Base-by-base conservation (phyloP, 2,888 invertebrate species). In the Aproaerema taeniolella region DNA sequence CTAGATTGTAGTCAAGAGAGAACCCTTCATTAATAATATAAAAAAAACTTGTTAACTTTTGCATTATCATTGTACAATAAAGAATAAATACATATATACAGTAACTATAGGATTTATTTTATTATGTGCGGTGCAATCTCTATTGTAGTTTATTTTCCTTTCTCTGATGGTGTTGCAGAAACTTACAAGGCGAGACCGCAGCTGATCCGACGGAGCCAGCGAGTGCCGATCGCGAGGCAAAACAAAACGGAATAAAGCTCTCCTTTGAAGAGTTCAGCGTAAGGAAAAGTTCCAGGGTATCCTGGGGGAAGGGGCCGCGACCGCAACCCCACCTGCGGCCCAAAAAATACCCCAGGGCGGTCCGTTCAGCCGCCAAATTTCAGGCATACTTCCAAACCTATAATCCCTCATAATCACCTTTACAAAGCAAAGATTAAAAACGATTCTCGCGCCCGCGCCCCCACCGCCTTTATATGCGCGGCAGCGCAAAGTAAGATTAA, bases 341-440 rank as follows among this genome's bases (percentile, higher is more conserved):
- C 76, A 76, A 83, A 85, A 85, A 85, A 85, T 85, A 81, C 68
- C 65, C 60, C 72, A 68, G 70, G 72, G 69, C 59, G 68, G 66
- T 58, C 69, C 67, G 71, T 66, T 72, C 74, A 73, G 81, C 74
- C 79, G 67, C 72, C 74, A 83, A 83, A 83, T 79, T 85, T 82
- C 81, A 74, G 80, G 67, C 86, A 85, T 86, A 87, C 87, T 87
- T 87, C 68, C 83, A 80, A 87, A 87, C 87, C 87, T 85, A 86
- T 87, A 87, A 87, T 87, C 87, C 85, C 67, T 87, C 77, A 86
- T 87, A 88, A 87, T 87, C 87, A 87, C 87, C 87, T 87, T 88
- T 87, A 88, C 87, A 88, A 88, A 88, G 87, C 87, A 87, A 88
- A 88, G 87, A 87, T 88, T 88, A 87, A 87, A 87, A 87, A 79